phyloP scores from a whole-genome alignment of 2,888 invertebrate genomes.

The Phalera bucephala region DNA sequence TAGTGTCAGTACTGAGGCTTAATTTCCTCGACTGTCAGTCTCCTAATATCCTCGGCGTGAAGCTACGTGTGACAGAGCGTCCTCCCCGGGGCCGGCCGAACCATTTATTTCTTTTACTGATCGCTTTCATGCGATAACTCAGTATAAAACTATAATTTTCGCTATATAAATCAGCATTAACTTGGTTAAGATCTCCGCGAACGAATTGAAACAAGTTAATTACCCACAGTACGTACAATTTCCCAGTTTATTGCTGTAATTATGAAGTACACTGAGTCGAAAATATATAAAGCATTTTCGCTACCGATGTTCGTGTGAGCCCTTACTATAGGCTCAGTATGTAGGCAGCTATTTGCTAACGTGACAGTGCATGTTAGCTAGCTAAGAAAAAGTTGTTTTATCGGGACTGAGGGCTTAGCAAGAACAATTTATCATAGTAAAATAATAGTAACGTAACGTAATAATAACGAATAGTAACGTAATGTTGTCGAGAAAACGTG shows the following conservation, averaged over 20 bases:
- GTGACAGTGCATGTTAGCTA: too few species aligned
- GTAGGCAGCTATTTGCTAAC: too few species aligned
- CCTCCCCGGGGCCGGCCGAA: neutral
- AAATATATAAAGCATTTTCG: slow-evolving; percentile 4
- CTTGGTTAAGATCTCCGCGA: slow-evolving; percentile 12
- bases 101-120: neutral
- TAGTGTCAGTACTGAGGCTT: neutral
- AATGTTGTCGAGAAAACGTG: too few species aligned
- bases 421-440: too few species aligned
- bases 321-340: too few species aligned
- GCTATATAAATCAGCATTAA: slow-evolving; percentile 2
- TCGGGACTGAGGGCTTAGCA: too few species aligned
- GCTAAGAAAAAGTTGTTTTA: too few species aligned
- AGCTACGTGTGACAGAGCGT: neutral
- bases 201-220: slow-evolving; percentile 11
- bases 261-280: slow-evolving; percentile 8
- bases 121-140: neutral
- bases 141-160: neutral
- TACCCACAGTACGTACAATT: slow-evolving; percentile 8
- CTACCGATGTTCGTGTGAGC: neutral
- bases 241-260: slow-evolving; percentile 2
- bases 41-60: neutral
- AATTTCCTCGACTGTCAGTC: neutral
- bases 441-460: too few species aligned
- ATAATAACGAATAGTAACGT: too few species aligned